Conservation (phyloP, 2,113 vertebrate species). For the Etheostoma spectabile region DNA sequence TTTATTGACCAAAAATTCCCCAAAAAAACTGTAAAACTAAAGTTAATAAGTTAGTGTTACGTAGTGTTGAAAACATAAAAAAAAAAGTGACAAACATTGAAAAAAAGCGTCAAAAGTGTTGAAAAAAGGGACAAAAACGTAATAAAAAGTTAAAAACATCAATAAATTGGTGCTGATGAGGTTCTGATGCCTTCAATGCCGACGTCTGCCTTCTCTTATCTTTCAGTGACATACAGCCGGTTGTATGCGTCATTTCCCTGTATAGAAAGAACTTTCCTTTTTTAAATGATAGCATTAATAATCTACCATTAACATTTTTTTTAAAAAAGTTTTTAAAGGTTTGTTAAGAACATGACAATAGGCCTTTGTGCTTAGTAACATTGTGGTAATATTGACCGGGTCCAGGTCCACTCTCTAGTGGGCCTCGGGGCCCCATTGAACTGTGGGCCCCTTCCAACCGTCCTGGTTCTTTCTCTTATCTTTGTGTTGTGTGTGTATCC, state of each 20-base stretch:
- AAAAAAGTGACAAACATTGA: too few species aligned
- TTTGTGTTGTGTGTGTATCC: neutral
- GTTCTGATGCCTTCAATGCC: neutral
- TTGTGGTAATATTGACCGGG: neutral
- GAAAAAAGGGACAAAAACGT: too few species aligned
- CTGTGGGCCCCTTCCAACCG: neutral
- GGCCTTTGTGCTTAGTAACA: neutral
- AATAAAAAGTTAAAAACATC: too few species aligned
- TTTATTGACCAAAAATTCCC: too few species aligned
- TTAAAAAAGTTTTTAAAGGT: neutral
- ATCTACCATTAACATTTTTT: fast-evolving
- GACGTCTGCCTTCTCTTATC: conserved; percentile 43
- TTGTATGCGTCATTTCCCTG: conserved; percentile 31
- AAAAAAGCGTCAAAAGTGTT: too few species aligned
- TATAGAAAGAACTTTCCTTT: neutral
- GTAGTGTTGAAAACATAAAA: too few species aligned
- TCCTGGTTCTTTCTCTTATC: neutral
- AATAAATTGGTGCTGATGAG: conserved; percentile 6
- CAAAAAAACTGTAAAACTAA: too few species aligned
- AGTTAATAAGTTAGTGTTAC: too few species aligned
- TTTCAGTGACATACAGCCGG: conserved; percentile 3
- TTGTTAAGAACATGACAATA: neutral
- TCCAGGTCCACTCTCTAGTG: neutral
- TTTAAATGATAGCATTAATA: neutral
- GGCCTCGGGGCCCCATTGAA: neutral